These are phyloP conservation scores for Cynopterus brachyotis DNA, from an alignment of 2,113 vertebrate genomes.

Conservation along the genomic window DNA sequence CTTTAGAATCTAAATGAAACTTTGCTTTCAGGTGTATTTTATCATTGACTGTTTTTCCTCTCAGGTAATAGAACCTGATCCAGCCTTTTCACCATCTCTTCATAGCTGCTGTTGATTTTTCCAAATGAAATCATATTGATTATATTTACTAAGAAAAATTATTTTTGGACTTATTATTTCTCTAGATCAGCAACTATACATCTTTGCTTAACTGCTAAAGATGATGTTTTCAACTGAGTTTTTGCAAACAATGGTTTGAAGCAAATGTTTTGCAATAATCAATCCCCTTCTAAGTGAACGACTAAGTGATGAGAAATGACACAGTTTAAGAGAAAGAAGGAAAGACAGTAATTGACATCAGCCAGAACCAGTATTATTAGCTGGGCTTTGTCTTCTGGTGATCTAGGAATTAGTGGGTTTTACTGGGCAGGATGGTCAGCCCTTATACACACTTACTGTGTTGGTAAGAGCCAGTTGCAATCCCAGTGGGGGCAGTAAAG, in stretches of 20 bases:
- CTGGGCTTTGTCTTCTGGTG: not conserved
- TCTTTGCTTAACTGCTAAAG: not conserved
- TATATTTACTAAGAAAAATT: not conserved
- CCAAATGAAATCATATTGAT: not conserved
- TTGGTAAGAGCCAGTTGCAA: slow-evolving; percentile 88
- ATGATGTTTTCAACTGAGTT: not conserved
- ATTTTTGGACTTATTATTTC: not conserved
- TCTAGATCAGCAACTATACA: not conserved
- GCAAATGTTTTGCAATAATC: not conserved
- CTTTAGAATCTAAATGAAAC: not conserved
- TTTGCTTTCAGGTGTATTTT: not conserved
- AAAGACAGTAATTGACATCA: not conserved
- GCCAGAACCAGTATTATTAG: not conserved
- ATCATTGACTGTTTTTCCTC: not conserved
- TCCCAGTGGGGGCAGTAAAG: slow-evolving; percentile 84
- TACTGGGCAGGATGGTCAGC: fast-evolving
- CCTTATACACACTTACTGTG: slow-evolving; percentile 84
- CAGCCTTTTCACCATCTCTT: not conserved
- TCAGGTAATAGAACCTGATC: not conserved
- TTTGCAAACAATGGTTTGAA: not conserved
- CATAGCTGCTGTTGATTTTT: not conserved
- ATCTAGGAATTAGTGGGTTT: no score
- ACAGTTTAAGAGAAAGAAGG: not conserved
- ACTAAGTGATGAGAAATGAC: not conserved
- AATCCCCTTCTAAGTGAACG: not conserved